A percentile compares a stretch with the other conserved stretches of the same genome.
Conservation (phyloP, 2,797 vertebrate genomes). For the Enteromius paludinosus region DNA sequence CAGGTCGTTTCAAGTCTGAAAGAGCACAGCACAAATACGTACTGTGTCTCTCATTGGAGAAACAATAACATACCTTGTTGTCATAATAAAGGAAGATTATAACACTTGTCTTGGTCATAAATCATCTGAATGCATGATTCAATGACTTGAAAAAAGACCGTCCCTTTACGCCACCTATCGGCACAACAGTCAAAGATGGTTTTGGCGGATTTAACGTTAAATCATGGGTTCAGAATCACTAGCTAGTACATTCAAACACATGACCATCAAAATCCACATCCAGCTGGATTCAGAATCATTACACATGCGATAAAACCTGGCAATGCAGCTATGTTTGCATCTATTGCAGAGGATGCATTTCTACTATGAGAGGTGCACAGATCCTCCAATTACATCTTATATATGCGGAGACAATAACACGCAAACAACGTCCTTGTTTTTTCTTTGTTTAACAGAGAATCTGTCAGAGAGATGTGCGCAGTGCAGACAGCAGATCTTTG, state of each 20-base stretch:
- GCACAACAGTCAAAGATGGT: background rate
- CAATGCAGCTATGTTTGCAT: background rate
- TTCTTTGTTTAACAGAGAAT: background rate
- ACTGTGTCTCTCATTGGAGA: background rate
- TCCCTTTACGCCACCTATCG: background rate
- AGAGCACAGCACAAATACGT: background rate
- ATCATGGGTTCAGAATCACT: background rate
- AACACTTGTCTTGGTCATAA: background rate
- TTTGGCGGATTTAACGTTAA: background rate
- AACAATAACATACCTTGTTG: background rate
- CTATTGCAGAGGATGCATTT: background rate
- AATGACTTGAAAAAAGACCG: background rate
- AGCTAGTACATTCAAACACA: constrained; percentile 16
- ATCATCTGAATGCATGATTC: background rate
- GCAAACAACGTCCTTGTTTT: background rate
- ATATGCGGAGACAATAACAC: background rate
- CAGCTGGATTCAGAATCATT: background rate
- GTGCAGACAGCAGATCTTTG: constrained; percentile 10
- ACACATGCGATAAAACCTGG: too few relatives aligned
- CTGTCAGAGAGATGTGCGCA: background rate
- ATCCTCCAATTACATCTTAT: background rate
- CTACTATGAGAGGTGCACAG: background rate
- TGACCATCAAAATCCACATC: background rate
- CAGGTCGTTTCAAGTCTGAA: background rate
- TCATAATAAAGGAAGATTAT: background rate